Conservation (phyloP, 2,797 vertebrate genomes). For the Helicolenus hilgendorfi region DNA sequence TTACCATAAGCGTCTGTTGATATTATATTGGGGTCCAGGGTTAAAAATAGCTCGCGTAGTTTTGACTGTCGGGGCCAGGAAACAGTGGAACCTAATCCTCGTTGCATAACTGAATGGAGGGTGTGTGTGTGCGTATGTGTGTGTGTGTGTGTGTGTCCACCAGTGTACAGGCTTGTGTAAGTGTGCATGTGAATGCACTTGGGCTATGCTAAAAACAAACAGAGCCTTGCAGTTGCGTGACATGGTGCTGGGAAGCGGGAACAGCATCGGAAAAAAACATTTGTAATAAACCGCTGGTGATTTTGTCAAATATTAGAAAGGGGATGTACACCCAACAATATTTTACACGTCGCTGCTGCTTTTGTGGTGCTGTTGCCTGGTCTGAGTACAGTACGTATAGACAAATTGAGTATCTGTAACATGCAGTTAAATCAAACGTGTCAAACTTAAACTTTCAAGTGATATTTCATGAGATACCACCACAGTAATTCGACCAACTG, state of each 20-base stretch:
- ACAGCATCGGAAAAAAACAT: conserved; percentile 15
- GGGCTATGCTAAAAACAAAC: conserved; percentile 80
- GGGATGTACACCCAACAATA: neutral
- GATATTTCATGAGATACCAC: neutral
- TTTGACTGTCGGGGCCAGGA: conserved; percentile 73
- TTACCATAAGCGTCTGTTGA: conserved; percentile 60
- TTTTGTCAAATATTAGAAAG: neutral
- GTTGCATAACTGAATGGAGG: conserved; percentile 77
- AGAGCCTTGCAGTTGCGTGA: conserved; percentile 61
- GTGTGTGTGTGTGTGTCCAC: conserved; percentile 4
- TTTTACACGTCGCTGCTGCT: neutral
- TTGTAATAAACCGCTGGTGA: neutral
- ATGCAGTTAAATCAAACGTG: neutral
- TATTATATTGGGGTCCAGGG: conserved; percentile 71
- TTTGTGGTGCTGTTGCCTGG: neutral
- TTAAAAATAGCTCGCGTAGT: conserved; percentile 82
- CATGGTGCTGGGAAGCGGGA: conserved; percentile 43
- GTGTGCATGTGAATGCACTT: conserved; percentile 74
- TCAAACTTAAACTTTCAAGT: neutral
- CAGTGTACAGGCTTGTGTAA: conserved; percentile 15
- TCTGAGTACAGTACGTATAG: neutral
- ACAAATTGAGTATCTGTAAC: neutral
- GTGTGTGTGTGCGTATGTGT: conserved; percentile 20
- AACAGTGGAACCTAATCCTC: conserved; percentile 76
- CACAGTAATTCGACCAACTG: neutral